A percentile compares a stretch with the other conserved stretches of the same genome.
Evolutionary conservation across 2,888 invertebrate genomes (phyloP).

Genomic region (Leuctra nigra): DNA sequence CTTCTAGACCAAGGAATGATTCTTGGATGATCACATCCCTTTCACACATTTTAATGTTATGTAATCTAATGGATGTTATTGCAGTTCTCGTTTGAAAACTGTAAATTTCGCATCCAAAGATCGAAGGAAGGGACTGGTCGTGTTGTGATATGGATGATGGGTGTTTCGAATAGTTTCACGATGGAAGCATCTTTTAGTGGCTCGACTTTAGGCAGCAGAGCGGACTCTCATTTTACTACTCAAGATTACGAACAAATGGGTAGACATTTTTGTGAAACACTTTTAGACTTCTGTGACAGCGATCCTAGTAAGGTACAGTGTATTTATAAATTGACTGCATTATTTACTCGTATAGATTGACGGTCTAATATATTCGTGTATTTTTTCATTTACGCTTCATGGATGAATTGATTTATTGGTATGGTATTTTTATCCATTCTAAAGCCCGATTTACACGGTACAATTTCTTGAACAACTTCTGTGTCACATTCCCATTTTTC

Average conservation of each 20-base stretch:
- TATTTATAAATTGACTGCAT: too few species aligned
- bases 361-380: too few species aligned
- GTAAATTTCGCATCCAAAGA: slow-evolving; percentile 88
- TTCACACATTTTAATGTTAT: too few species aligned
- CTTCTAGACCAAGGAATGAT: background rate
- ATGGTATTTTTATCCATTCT: too few species aligned
- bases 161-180: slow-evolving; percentile 89
- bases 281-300: slow-evolving; percentile 85
- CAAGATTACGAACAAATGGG: slow-evolving; percentile 77
- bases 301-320: slow-evolving; percentile 77
- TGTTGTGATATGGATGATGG: slow-evolving; percentile 93
- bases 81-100: slow-evolving; percentile 89
- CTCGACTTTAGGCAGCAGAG: slow-evolving; percentile 71
- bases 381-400: too few species aligned
- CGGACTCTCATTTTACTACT: slow-evolving; percentile 79
- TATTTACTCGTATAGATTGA: too few species aligned
- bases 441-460: too few species aligned
- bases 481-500: too few species aligned
- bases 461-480: too few species aligned
- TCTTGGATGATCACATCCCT: too few species aligned
- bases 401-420: too few species aligned
- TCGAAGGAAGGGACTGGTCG: slow-evolving; percentile 93
- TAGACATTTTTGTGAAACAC: slow-evolving; percentile 84
- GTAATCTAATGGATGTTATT: too few species aligned
- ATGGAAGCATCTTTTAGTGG: slow-evolving; percentile 95